Base-by-base conservation (phyloP, 2,888 invertebrate species). In the Perdita meconis region DNA sequence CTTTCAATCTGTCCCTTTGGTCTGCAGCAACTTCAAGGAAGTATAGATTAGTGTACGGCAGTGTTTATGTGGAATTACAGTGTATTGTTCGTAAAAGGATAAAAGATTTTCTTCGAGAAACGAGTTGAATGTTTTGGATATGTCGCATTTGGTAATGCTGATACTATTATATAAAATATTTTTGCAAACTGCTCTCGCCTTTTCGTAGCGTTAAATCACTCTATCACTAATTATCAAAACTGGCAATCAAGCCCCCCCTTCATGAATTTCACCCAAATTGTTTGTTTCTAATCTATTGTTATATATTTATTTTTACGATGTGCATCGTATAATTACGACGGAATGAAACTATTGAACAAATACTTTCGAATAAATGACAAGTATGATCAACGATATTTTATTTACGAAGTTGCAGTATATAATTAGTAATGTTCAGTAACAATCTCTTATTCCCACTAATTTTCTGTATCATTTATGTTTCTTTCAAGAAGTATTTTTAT, bases 81-180 rank as follows among this genome's bases (percentile, higher is more conserved):
- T 75, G 34, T 40, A 53, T 74, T 71, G 53, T 71, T 78, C 68
- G 56, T 63, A 55, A 68, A 63, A 40, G 34, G 34, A 70, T 73
- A 59, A 67, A 56, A 70, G 68, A 75, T 78, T 42, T 64, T 79
- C 34, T 57, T 78, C 51, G 71, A 76, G 74, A 76, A 87, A 85
- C 77, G 53, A 65, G 78, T 78, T 59, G 84, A 77, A 77, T 86
- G 75, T 72, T 75, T 82, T 87, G 88, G 89, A 88, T 89, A 89
- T 89, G 89, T 88, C 87, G 85, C 79, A 88, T 88, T 87, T 87
- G 88, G 89, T 89, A 66, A 81, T 69, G 16, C 1, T 10, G 59
- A 38, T 36, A 16, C 53, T 51, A 22, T 60, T 19, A n/a, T n/a
- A 40, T 24, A 8, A 8, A 53, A 38, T 10, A 19, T 40, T 26